Evolutionary conservation across 2,888 invertebrate species (phyloP).

Genomic region (Drepana falcataria): DNA sequence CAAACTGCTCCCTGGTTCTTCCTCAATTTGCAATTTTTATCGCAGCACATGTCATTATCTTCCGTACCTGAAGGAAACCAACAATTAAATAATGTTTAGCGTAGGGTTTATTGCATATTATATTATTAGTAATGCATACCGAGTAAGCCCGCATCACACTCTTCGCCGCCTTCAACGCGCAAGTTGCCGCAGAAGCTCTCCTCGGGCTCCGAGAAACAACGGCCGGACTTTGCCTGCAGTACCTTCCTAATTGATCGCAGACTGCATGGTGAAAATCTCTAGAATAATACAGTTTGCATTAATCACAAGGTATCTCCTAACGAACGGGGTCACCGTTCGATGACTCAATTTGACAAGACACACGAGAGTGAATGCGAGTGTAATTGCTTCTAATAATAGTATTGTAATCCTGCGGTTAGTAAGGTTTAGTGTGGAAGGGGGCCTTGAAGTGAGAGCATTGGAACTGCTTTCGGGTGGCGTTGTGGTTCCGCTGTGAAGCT

Average conservation of each 20-base stretch:
- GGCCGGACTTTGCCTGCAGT: constrained; percentile 92
- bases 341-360: no score
- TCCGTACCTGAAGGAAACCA: constrained; percentile 80
- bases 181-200: constrained; percentile 98
- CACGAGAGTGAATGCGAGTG: no score
- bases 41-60: constrained; percentile 95
- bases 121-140: constrained; percentile 58
- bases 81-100: neutral
- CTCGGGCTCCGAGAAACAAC: constrained; percentile 95
- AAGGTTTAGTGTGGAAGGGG: no score
- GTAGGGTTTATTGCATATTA: no score
- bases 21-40: constrained; percentile 92
- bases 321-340: no score
- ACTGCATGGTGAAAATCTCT: constrained; percentile 97
- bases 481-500: no score
- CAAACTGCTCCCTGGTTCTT: constrained; percentile 92
- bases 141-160: constrained; percentile 96
- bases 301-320: neutral
- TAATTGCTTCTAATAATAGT: no score
- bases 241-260: constrained; percentile 95
- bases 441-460: no score
- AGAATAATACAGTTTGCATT: constrained; percentile 13
- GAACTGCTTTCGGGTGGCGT: no score
- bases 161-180: constrained; percentile 96
- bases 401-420: no score